Conservation (phyloP, 1,140 invertebrate species). For the Bombus fervidus region DNA sequence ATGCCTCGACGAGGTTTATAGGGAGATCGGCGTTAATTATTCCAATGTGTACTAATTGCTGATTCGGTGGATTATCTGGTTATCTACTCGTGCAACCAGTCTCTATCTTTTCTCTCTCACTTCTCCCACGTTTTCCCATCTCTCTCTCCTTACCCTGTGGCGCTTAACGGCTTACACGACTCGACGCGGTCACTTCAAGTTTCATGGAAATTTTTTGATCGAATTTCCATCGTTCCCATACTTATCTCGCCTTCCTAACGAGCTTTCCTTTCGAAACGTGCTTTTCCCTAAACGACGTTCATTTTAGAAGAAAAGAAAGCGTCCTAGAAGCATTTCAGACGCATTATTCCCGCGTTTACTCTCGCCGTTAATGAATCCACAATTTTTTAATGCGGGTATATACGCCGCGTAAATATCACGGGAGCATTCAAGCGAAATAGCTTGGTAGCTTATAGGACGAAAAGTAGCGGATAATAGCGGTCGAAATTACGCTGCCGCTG, state of each 20-base stretch:
- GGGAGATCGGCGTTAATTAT: conserved; percentile 67
- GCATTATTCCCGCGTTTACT: not conserved
- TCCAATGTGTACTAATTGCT: conserved; percentile 70
- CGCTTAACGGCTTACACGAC: conserved; percentile 38
- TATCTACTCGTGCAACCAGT: conserved; percentile 56
- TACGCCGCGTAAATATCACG: conserved; percentile 34
- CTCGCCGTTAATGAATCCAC: not conserved
- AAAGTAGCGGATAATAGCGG: conserved; percentile 42
- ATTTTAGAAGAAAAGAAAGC: not conserved
- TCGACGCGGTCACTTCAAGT: not conserved
- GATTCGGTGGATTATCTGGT: conserved; percentile 68
- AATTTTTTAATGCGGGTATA: conserved; percentile 19
- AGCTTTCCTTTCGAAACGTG: not conserved
- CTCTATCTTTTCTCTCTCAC: conserved; percentile 6
- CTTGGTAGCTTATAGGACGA: conserved; percentile 15
- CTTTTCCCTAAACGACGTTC: not conserved
- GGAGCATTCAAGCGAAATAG: not conserved
- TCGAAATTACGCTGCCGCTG: conserved; percentile 49
- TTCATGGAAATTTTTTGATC: conserved; percentile 19
- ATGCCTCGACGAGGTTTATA: conserved; percentile 56
- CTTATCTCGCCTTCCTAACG: not conserved
- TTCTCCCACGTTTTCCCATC: not conserved
- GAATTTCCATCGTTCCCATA: conserved; percentile 6
- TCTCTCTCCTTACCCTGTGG: not conserved
- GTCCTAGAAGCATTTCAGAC: no score